A percentile compares a stretch with the other conserved stretches of the same genome.
Conservation (phyloP, 2,113 vertebrate species). For the Arvicanthis niloticus region DNA sequence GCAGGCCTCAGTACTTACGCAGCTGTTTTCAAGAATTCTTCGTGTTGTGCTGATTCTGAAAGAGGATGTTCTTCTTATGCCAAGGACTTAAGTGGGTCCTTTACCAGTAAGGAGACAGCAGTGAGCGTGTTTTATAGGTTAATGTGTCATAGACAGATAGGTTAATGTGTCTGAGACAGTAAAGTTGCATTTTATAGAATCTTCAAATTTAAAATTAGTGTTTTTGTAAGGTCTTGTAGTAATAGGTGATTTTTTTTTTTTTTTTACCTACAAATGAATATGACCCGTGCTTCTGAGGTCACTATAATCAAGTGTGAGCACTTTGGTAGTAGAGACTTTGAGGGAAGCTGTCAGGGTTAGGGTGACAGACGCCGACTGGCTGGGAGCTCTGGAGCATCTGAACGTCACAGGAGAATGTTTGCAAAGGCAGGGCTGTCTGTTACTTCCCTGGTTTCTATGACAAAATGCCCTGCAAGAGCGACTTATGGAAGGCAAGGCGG, state of each 20-base stretch:
- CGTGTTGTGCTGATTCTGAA: constrained; percentile 4
- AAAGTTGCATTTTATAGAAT: not conserved
- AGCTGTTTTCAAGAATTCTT: not conserved
- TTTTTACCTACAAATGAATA: constrained; percentile 28
- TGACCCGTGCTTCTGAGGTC: not conserved
- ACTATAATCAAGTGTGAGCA: not conserved
- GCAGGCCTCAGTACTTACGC: not conserved
- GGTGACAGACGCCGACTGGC: not conserved
- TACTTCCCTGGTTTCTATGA: not conserved
- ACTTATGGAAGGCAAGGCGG: not conserved
- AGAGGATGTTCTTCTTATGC: not conserved
- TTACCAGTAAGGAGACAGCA: not conserved
- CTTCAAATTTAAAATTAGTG: not conserved
- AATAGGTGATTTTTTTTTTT: constrained; percentile 36
- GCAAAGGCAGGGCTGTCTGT: not conserved
- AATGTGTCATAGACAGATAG: not conserved
- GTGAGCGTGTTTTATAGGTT: not conserved
- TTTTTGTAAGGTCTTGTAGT: not conserved
- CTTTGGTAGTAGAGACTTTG: not conserved
- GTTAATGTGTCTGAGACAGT: not conserved
- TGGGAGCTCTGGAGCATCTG: not conserved
- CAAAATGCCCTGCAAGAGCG: too few relatives aligned
- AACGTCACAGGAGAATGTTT: not conserved
- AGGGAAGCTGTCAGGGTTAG: not conserved
- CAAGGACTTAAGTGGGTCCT: not conserved